Base-by-base conservation (phyloP, 2,113 vertebrate genomes). In the Sceloporus undulatus region DNA sequence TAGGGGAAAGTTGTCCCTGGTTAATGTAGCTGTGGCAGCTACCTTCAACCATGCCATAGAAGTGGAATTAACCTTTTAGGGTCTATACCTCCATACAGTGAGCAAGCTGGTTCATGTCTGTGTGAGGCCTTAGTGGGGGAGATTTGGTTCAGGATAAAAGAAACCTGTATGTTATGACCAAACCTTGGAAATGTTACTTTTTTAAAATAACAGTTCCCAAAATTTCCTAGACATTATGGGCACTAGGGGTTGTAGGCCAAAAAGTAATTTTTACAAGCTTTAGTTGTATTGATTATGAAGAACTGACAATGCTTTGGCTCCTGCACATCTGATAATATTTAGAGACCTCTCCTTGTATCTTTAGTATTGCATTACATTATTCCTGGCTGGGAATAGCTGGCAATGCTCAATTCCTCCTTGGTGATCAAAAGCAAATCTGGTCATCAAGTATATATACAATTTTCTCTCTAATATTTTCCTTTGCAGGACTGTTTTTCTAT, bases 401-500 rank as follows among this genome's bases (percentile, higher is more conserved):
- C 29, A 2, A 38, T 29, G 23, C n/a, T 70, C 54, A 52, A n/a
- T 9, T 56, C 27, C 25, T 74, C 42, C 71, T 81, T 11, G 23
- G 56, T 87, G 9, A n/a, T 27, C 10, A 40, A 65, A 14, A 48
- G n/a, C 42, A 54, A 56, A 38, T 2, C 25, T 56, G 21, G 23
- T 70, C 29, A n/a, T 88, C 16, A 59, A 40, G 21, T 13, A 14
- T 76, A n/a, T n/a, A 29, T 52, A 29, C 14, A n/a, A 9, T 70
- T 42, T 25, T 21, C 6, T 75, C 79, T 70, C 38, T 73, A 25
- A 62, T 75, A 62, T 65, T 85, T 52, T 85, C n/a, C 34, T 74
- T 76, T 86, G 4, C 95, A 99, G 98, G 97, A 98, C 68, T 99
- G 98, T 90, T 98, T 99, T 93, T 98, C 98, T 87, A 99, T 99